Evolutionary conservation across 2,888 invertebrate species (phyloP).

Genomic region (Drosophila suboccidentalis): DNA sequence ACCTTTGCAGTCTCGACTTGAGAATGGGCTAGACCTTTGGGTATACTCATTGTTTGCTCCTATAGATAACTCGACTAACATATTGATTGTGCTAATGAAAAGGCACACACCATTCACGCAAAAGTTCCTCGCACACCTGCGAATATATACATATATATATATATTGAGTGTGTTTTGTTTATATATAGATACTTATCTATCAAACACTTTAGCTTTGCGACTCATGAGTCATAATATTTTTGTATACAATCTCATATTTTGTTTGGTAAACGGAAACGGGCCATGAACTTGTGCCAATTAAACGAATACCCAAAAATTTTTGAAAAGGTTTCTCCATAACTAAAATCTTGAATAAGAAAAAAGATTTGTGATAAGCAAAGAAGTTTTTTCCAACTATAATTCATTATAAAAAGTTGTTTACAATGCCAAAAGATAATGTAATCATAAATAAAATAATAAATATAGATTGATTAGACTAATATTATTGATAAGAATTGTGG

Average conservation of each 20-base stretch:
- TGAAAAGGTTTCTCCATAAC: conserved; percentile 2
- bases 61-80: conserved; percentile 19
- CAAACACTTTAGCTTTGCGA: conserved; percentile 12
- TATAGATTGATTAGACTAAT: conserved; percentile 10
- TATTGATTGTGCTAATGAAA: conserved; percentile 51
- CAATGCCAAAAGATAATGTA: conserved; percentile 17
- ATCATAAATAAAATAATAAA: background rate
- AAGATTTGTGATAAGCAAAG: background rate
- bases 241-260: conserved; percentile 19
- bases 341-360: background rate
- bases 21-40: conserved; percentile 39
- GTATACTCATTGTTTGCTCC: conserved; percentile 30
- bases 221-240: conserved; percentile 32
- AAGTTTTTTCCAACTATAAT: conserved; percentile 1
- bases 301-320: background rate
- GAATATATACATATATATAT: background rate
- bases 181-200: conserved; percentile 39
- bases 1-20: conserved; percentile 13
- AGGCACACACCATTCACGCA: conserved; percentile 22
- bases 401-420: conserved; percentile 13
- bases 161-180: conserved; percentile 22
- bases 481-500: background rate
- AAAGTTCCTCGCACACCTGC: conserved; percentile 29
- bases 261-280: conserved; percentile 13
- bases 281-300: conserved; percentile 32